These are phyloP conservation scores for Cephalopterus ornatus DNA, from an alignment of 2,113 vertebrate species.

Conservation along the genomic window DNA sequence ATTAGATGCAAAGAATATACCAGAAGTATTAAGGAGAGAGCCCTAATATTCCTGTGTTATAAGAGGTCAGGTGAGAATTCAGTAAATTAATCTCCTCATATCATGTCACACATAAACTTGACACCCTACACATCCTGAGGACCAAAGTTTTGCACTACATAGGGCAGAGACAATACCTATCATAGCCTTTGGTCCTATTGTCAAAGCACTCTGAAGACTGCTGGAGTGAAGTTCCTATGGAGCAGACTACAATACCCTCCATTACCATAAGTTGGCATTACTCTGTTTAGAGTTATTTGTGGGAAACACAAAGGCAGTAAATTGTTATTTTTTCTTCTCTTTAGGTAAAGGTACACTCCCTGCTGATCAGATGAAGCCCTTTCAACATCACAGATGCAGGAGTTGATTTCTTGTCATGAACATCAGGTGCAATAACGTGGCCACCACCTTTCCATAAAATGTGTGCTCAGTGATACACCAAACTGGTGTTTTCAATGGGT, in stretches of 20 bases:
- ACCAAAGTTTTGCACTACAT: background rate
- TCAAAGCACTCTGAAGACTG: background rate
- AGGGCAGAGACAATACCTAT: background rate
- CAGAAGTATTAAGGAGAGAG: background rate
- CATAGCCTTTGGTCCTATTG: background rate
- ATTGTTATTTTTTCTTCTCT: background rate
- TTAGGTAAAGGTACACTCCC: background rate
- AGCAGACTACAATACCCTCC: background rate
- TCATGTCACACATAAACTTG: background rate
- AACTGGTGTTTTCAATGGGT: background rate
- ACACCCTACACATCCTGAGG: background rate
- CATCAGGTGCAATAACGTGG: background rate
- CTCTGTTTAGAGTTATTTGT: conserved; percentile 4
- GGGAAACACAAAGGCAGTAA: background rate
- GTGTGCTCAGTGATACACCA: background rate
- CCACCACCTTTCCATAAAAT: background rate
- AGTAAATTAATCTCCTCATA: background rate
- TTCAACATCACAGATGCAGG: background rate
- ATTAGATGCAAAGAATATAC: background rate
- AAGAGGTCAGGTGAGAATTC: background rate
- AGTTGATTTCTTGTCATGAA: background rate
- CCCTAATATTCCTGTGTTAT: background rate
- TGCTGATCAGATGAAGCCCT: background rate
- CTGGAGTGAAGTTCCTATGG: background rate
- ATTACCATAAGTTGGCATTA: background rate